Percentiles rank a stretch among this genome's conserved stretches.
phyloP scores from a whole-genome alignment of 2,797 vertebrate species.

The Denticeps clupeoides region DNA sequence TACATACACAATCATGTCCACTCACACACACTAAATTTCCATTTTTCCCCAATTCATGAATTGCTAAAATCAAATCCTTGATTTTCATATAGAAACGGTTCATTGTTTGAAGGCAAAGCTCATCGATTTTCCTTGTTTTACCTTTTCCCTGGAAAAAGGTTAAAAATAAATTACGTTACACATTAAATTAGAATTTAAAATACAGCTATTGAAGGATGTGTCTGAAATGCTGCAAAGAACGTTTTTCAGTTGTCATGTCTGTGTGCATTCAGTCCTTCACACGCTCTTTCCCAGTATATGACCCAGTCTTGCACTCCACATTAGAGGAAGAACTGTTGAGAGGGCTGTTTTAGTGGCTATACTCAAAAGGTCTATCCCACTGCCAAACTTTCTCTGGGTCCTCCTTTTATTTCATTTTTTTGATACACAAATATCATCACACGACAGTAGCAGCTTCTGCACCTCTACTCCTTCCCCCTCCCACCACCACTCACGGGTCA shows the following conservation, averaged over 20 bases:
- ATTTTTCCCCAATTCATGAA: conserved; percentile 26
- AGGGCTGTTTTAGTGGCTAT: conserved; percentile 53
- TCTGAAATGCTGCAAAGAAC: conserved; percentile 50
- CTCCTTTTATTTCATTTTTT: conserved; percentile 21
- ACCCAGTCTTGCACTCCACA: conserved; percentile 28
- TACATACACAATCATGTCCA: conserved; percentile 21
- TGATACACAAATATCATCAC: conserved; percentile 34
- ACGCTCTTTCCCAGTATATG: conserved; percentile 39
- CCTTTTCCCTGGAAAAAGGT: conserved; percentile 52
- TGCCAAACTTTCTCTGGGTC: not conserved
- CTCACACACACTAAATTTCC: conserved; percentile 18
- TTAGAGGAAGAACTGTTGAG: conserved; percentile 37
- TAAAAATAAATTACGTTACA: conserved; percentile 51
- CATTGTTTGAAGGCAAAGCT: conserved; percentile 45
- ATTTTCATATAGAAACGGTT: conserved; percentile 15
- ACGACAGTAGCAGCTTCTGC: conserved; percentile 20
- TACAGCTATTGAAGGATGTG: conserved; percentile 43
- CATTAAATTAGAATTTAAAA: conserved; percentile 60
- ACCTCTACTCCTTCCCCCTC: conserved; percentile 26
- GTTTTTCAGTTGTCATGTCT: conserved; percentile 38
- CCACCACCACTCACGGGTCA: too few species aligned
- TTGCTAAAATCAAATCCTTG: conserved; percentile 24
- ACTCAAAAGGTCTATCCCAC: conserved; percentile 11
- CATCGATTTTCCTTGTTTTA: conserved; percentile 44
- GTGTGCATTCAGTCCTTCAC: conserved; percentile 46